phyloP scores from a whole-genome alignment of 2,888 invertebrate genomes.

The Aleiodes leptofemur region DNA sequence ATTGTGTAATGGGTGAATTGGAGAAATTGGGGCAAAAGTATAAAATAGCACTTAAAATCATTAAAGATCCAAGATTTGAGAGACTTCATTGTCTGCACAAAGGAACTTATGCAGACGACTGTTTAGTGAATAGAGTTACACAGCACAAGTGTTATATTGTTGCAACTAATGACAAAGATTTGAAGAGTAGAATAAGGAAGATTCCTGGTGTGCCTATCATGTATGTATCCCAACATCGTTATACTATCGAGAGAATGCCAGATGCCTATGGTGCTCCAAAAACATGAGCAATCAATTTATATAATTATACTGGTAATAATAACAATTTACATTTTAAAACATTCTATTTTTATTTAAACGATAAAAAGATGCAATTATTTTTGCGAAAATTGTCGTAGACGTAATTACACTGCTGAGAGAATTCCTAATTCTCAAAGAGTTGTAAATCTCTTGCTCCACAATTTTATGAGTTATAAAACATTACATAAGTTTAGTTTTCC shows the following conservation, averaged over 20 bases:
- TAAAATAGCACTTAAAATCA: slow-evolving; percentile 94
- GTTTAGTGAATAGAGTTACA: slow-evolving; percentile 94
- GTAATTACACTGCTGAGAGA: too few species aligned
- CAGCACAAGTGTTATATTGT: slow-evolving; percentile 99
- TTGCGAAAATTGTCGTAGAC: too few species aligned
- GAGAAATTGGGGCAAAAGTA: slow-evolving; percentile 98
- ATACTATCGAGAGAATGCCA: slow-evolving; percentile 98
- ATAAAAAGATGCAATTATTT: too few species aligned
- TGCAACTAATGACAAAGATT: slow-evolving; percentile 98
- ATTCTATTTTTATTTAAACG: too few species aligned
- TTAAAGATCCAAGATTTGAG: slow-evolving; percentile 96
- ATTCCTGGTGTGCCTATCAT: slow-evolving; percentile 99
- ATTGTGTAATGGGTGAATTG: slow-evolving; percentile 97
- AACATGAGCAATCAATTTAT: neutral
- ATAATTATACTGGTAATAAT: too few species aligned
- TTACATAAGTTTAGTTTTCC: too few species aligned
- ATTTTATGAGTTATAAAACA: too few species aligned
- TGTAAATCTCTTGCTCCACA: too few species aligned
- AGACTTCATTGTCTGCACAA: slow-evolving; percentile 95
- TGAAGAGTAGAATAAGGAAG: slow-evolving; percentile 96
- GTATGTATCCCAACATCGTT: slow-evolving; percentile 95
- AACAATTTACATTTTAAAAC: too few species aligned
- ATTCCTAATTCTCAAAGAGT: too few species aligned
- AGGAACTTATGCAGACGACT: slow-evolving; percentile 99
- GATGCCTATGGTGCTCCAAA: slow-evolving; percentile 97